Base-by-base conservation (phyloP, 2,797 vertebrate species). In the Scyliorhinus canicula region DNA sequence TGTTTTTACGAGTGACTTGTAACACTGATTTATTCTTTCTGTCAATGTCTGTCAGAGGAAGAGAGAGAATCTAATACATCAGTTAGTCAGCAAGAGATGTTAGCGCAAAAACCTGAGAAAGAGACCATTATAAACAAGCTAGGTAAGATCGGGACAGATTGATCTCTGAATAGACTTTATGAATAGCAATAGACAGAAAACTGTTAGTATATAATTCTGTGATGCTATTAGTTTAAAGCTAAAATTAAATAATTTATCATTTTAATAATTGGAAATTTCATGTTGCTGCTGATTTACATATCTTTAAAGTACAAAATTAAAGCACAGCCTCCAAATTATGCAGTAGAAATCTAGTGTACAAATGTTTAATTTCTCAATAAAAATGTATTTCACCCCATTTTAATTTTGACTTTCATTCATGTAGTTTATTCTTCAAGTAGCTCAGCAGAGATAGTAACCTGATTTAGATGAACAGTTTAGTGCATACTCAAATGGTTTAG, bases 1-100 rank as follows among this genome's bases (percentile, higher is more conserved):
- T 90, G 16, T 63, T 63, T 90, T 93, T 74, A 52, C n/a, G 14
- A 74, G 24, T 1, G 4, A 21, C 93, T 74, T 52, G 26, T 74
- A 94, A 93, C 65, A 67, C 65, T 50, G 50, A 93, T 71, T 50
- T 50, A 94, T 94, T 93, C 93, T 71, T 94, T 74, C 14, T 94
- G 65, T 19, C 93, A 47, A 8, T 69, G 26, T 52, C 28, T 57
- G 16, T 52, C 93, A 94, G 93, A 94, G 47, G 93, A 74, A 69
- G 65, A 52, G 31, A 94, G 50, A 94, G 47, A 69, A 74, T 52
- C 93, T 94, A 94, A 74, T 35, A 94, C 67, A 94, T 50, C 67
- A 94, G 40, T 94, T 94, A 74, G 67, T 74, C 67, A 94, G 93
- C 67, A 74, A 94, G 93, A 93, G 40, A 47, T 71, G 21, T 71